Conservation (phyloP, 2,888 invertebrate species). For the Nemapogon koenigi region DNA sequence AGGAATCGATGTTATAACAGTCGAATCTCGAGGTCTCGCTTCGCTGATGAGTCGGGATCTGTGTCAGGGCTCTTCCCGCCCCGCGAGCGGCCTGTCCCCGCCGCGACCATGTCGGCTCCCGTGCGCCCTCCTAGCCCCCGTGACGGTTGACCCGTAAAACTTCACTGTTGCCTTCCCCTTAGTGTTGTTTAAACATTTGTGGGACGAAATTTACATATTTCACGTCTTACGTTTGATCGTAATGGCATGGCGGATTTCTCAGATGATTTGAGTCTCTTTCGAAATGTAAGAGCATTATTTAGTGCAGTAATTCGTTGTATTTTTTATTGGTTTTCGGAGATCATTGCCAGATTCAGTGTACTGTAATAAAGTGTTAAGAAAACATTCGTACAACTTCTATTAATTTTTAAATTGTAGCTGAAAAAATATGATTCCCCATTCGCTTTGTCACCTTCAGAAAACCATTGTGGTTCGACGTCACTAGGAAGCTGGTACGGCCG, state of each 20-base stretch:
- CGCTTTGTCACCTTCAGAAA: constrained; percentile 52
- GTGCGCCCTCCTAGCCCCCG: constrained; percentile 32
- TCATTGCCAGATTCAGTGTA: too few species aligned
- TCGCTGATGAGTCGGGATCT: constrained; percentile 56
- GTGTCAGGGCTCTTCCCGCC: constrained; percentile 47
- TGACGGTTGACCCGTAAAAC: constrained; percentile 51
- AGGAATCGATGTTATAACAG: constrained; percentile 57
- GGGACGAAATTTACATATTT: constrained; percentile 28
- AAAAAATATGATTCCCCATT: too few species aligned
- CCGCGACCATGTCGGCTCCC: constrained; percentile 26
- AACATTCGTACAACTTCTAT: too few species aligned
- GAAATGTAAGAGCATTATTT: too few species aligned
- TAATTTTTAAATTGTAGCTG: too few species aligned
- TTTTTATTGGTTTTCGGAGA: too few species aligned
- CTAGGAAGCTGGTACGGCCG: constrained; percentile 56
- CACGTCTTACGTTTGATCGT: too few species aligned
- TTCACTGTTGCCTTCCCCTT: constrained; percentile 39
- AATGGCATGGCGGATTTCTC: too few species aligned
- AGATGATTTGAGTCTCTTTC: too few species aligned
- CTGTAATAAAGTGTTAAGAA: too few species aligned
- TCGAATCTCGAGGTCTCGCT: constrained; percentile 54
- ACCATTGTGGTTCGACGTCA: constrained; percentile 57
- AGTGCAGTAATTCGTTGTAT: too few species aligned
- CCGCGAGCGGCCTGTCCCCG: constrained; percentile 43
- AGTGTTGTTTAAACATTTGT: constrained; percentile 37